phyloP scores from a whole-genome alignment of 1,140 invertebrate genomes.

The Neodiprion fabricii region DNA sequence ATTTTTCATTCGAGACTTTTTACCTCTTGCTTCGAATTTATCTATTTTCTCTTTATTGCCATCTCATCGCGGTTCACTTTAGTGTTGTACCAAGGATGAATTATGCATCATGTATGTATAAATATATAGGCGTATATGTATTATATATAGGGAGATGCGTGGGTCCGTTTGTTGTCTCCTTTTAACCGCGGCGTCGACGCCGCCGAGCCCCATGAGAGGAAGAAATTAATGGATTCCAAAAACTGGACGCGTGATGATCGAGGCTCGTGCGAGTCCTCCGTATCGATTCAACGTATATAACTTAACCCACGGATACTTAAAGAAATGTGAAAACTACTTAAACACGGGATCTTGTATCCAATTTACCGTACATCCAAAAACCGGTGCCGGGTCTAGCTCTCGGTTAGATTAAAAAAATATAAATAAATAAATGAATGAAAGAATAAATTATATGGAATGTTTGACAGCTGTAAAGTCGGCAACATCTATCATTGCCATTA shows the following conservation, averaged over 20 bases:
- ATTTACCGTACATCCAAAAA: too few relatives aligned
- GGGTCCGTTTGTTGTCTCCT: background rate
- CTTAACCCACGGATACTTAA: background rate
- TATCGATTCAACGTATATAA: background rate
- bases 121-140: background rate
- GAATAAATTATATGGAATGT: too few relatives aligned
- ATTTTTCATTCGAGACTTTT: too few relatives aligned
- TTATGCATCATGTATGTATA: background rate
- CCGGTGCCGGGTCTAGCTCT: too few relatives aligned
- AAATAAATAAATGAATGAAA: too few relatives aligned
- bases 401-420: too few relatives aligned
- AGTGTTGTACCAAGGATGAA: background rate
- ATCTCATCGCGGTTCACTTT: background rate
- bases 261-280: background rate
- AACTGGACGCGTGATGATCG: slow-evolving; percentile 2
- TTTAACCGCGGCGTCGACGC: background rate
- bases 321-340: too few relatives aligned
- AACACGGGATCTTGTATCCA: too few relatives aligned
- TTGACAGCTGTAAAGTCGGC: too few relatives aligned
- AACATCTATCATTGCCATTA: too few relatives aligned
- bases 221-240: slow-evolving; percentile 5
- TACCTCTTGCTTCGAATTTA: background rate
- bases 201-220: background rate
- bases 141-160: background rate
- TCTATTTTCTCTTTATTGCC: background rate